These are phyloP conservation scores for Pyrochroa serraticornis DNA, from an alignment of 2,888 invertebrate species.

Conservation along the genomic window DNA sequence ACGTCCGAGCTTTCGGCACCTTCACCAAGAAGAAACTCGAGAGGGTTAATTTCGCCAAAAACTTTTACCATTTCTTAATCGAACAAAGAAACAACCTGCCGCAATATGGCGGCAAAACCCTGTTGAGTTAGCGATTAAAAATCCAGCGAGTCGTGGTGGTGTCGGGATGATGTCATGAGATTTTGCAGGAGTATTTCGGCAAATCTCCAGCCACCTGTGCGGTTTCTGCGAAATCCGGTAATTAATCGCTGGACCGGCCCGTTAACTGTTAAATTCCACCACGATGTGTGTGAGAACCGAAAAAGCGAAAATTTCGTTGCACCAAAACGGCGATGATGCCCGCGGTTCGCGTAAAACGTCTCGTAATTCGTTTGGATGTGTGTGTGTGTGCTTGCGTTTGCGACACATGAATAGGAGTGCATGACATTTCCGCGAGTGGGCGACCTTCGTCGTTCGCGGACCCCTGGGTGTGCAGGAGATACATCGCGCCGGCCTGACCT, in stretches of 20 bases:
- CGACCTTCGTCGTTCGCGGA: slow-evolving; percentile 40
- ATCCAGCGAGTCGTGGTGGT: no score
- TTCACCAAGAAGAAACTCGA: no score
- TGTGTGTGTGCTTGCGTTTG: slow-evolving; percentile 18
- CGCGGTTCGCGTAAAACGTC: slow-evolving; percentile 9
- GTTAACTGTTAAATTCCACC: slow-evolving; percentile 4
- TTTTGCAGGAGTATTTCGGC: no score
- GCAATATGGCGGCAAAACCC: no score
- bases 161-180: no score
- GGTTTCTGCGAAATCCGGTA: slow-evolving; percentile 7
- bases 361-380: background rate
- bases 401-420: slow-evolving; percentile 35
- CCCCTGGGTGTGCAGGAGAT: slow-evolving; percentile 34
- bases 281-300: slow-evolving; percentile 4
- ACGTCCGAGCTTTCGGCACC: background rate
- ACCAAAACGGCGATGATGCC: background rate
- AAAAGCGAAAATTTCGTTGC: background rate
- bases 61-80: no score
- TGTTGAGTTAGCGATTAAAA: no score
- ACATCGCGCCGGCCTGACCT: slow-evolving; percentile 42
- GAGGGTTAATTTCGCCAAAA: no score
- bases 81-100: no score
- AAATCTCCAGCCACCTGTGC: background rate
- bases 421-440: slow-evolving; percentile 43
- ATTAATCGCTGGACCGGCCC: slow-evolving; percentile 5